These are phyloP conservation scores for Hippocampus abdominalis DNA, from an alignment of 2,113 vertebrate genomes.

Conservation along the genomic window DNA sequence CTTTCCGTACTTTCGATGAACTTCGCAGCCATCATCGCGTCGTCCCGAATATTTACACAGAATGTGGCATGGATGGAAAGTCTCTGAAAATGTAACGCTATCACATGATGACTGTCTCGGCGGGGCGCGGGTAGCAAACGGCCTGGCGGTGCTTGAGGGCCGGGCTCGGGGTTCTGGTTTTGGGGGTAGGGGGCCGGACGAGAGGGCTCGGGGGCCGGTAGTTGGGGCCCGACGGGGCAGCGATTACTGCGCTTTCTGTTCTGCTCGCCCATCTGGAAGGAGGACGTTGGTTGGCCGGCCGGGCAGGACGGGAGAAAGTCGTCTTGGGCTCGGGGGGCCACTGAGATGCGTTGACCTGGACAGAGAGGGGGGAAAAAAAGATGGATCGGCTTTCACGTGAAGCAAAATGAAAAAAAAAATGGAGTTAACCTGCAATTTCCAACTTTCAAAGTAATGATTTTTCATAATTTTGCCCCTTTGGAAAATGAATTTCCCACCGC, in stretches of 20 bases:
- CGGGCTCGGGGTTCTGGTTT: conserved; percentile 62
- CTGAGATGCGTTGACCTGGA: conserved; percentile 50
- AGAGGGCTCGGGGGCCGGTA: conserved; percentile 56
- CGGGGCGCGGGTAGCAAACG: conserved; percentile 66
- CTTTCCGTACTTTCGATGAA: not conserved
- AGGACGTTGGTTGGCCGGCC: conserved; percentile 87
- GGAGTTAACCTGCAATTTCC: too few relatives aligned
- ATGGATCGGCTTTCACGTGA: not conserved
- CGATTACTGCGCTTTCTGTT: conserved; percentile 57
- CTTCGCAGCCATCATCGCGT: conserved; percentile 4
- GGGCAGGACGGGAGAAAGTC: conserved; percentile 88
- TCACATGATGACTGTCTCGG: conserved; percentile 80
- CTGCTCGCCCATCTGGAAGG: conserved; percentile 90
- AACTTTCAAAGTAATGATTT: too few relatives aligned
- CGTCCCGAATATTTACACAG: conserved; percentile 60
- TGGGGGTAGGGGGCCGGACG: conserved; percentile 57
- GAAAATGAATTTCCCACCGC: too few relatives aligned
- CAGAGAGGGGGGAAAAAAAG: not conserved
- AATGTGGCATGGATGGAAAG: conserved; percentile 3
- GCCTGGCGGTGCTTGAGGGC: conserved; percentile 55
- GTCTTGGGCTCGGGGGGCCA: conserved; percentile 61
- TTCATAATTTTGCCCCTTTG: too few relatives aligned
- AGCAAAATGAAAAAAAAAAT: not conserved
- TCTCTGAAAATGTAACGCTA: conserved; percentile 5
- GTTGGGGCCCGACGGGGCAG: conserved; percentile 65